Percentiles rank a stretch among this genome's conserved stretches.
These are phyloP conservation scores for Cyprinodon brontotheroides DNA, from an alignment of 2,113 vertebrate species.

Conservation along the genomic window DNA sequence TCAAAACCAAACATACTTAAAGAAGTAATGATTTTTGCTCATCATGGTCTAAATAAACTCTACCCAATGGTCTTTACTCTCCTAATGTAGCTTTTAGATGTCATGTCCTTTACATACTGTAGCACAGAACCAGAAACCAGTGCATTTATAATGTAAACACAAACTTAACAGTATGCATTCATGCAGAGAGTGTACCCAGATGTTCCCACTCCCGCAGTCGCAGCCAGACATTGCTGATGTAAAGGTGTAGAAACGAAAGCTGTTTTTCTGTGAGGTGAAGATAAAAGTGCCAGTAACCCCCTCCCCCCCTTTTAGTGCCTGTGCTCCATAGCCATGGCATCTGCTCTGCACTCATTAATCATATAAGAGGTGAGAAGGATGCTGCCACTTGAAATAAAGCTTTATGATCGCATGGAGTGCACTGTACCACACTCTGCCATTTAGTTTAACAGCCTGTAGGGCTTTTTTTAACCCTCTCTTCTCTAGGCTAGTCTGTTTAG, in stretches of 20 bases:
- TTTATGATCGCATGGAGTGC: slow-evolving; percentile 48
- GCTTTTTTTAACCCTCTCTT: slow-evolving; percentile 28
- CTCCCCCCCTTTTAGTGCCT: slow-evolving; percentile 12
- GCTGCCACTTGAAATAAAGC: slow-evolving; percentile 61
- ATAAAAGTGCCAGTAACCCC: slow-evolving; percentile 10
- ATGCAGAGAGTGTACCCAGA: neutral
- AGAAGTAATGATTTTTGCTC: neutral
- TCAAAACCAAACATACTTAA: too few relatives aligned
- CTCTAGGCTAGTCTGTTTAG: slow-evolving; percentile 43
- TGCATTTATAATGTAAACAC: slow-evolving; percentile 1
- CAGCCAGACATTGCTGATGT: slow-evolving; percentile 51
- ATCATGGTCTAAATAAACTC: neutral
- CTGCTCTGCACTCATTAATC: slow-evolving; percentile 73
- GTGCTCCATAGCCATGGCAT: slow-evolving; percentile 53
- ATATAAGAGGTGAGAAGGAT: slow-evolving; percentile 55
- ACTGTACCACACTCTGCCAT: slow-evolving; percentile 40
- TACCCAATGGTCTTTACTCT: neutral
- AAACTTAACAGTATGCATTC: slow-evolving; percentile 2
- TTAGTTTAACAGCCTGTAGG: slow-evolving; percentile 38
- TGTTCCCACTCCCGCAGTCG: neutral
- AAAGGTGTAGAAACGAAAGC: slow-evolving; percentile 60
- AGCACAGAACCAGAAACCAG: neutral
- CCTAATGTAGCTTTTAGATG: neutral
- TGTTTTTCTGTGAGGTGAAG: slow-evolving; percentile 32
- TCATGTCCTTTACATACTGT: neutral